Percentiles rank a stretch among this genome's conserved stretches.
Conservation (phyloP, 2,888 invertebrate species). For the Drosophila quasianomalipes region DNA sequence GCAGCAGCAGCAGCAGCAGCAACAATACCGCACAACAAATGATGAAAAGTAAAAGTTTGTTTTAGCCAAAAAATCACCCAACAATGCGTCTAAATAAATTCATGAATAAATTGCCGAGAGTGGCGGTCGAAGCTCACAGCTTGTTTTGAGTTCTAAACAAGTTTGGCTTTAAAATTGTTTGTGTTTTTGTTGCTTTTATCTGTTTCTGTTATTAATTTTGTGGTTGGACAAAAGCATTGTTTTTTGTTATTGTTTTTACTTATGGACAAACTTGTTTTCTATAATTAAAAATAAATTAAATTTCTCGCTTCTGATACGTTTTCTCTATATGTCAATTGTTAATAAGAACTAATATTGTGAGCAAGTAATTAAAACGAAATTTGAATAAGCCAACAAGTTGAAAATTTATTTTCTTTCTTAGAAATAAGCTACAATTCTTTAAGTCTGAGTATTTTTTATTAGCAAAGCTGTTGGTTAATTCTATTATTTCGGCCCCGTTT, state of each 20-base stretch:
- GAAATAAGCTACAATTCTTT: not conserved
- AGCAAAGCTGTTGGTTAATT: conserved; percentile 2
- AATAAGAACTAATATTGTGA: not conserved
- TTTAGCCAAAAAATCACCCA: conserved; percentile 44
- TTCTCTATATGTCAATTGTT: conserved; percentile 4
- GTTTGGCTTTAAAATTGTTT: conserved; percentile 38
- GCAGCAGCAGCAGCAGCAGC: conserved; percentile 10
- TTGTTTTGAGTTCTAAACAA: conserved; percentile 64
- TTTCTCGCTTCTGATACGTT: conserved; percentile 4
- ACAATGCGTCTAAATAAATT: conserved; percentile 63
- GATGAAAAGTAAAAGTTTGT: conserved; percentile 74
- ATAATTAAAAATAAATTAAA: conserved; percentile 18
- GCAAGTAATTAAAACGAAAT: not conserved
- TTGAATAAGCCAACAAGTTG: not conserved
- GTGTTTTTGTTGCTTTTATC: conserved; percentile 16
- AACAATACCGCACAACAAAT: conserved; percentile 58
- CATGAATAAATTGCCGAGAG: conserved; percentile 65
- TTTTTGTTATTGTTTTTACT: conserved; percentile 10
- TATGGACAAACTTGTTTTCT: conserved; percentile 10
- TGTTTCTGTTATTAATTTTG: conserved; percentile 48
- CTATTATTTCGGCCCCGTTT: conserved; percentile 9
- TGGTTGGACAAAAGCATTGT: conserved; percentile 21
- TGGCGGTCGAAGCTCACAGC: conserved; percentile 22
- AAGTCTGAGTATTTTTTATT: not conserved
- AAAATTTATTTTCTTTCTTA: not conserved